Evolutionary conservation across 64 coral and sea anemone genomes (phyloP).

Genomic region (Anthopleura sola): DNA sequence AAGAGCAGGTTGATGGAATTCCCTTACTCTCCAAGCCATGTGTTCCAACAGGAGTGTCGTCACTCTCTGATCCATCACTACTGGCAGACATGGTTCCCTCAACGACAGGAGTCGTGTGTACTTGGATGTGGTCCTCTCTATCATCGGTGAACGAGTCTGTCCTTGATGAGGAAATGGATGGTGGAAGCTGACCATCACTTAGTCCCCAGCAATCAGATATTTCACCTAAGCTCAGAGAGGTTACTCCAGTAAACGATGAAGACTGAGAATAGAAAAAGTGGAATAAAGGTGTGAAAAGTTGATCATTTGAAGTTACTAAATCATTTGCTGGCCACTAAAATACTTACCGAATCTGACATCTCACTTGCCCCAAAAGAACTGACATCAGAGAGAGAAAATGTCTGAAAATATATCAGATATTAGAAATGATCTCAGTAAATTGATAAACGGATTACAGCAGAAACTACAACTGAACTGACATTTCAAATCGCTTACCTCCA

Average conservation of each 20-base stretch:
- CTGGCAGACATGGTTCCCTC: background rate
- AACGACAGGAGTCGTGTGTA: background rate
- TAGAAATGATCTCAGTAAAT: background rate
- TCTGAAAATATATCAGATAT: background rate
- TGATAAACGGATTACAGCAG: too few relatives aligned
- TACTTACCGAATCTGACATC: background rate
- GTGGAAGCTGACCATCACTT: background rate
- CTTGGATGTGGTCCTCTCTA: background rate
- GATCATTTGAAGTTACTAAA: background rate
- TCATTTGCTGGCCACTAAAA: background rate
- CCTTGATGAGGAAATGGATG: background rate
- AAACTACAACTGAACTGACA: too few relatives aligned
- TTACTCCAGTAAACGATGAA: slow-evolving; percentile 3
- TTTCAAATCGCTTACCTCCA: too few relatives aligned
- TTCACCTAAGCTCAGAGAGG: background rate
- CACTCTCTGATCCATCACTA: background rate
- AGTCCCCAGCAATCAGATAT: background rate
- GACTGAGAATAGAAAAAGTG: background rate
- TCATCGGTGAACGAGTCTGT: background rate
- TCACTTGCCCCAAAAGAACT: background rate
- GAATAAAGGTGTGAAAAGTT: background rate
- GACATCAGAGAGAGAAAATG: background rate
- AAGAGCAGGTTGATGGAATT: too few relatives aligned
- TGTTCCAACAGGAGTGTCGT: too few relatives aligned
- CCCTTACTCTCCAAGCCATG: too few relatives aligned